Percentiles rank a stretch among this genome's conserved stretches.
phyloP scores from a whole-genome alignment of 2,888 invertebrate species.

The Chouioia cunea region DNA sequence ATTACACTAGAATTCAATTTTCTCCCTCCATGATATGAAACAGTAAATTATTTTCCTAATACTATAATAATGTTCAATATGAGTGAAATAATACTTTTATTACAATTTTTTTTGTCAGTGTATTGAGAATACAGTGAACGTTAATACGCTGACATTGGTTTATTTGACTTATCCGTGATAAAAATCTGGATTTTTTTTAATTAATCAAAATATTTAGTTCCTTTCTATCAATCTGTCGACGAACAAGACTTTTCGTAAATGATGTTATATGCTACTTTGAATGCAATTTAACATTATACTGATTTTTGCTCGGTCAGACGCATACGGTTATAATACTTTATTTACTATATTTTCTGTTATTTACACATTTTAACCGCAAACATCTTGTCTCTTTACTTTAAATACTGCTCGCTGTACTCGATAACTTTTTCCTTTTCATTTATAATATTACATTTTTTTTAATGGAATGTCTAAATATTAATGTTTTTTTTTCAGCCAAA shows the following conservation, averaged over 20 bases:
- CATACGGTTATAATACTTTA: constrained; percentile 23
- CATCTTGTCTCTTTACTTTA: constrained; percentile 16
- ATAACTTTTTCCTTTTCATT: constrained; percentile 16
- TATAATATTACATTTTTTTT: constrained; percentile 9
- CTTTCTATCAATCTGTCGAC: neutral
- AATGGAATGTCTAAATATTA: constrained; percentile 26
- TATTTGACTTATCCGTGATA: constrained; percentile 1
- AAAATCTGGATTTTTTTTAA: constrained; percentile 3
- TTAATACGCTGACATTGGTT: constrained; percentile 16
- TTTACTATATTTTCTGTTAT: constrained; percentile 28
- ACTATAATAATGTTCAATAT: constrained; percentile 2
- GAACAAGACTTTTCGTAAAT: neutral
- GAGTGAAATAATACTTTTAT: constrained; percentile 17
- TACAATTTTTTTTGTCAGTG: constrained; percentile 19
- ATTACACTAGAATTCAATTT: constrained; percentile 31
- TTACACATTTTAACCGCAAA: constrained; percentile 25
- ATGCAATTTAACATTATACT: constrained; percentile 13
- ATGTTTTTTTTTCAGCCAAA: neutral
- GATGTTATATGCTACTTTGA: constrained; percentile 3
- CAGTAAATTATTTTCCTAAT: constrained; percentile 9
- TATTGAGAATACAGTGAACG: constrained; percentile 23
- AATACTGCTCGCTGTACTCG: constrained; percentile 19
- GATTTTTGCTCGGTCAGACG: constrained; percentile 11
- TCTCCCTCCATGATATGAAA: constrained; percentile 30
- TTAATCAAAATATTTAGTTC: constrained; percentile 2